Evolutionary conservation across 2,888 invertebrate species (phyloP).

Genomic region (Leptopilina syphax): DNA sequence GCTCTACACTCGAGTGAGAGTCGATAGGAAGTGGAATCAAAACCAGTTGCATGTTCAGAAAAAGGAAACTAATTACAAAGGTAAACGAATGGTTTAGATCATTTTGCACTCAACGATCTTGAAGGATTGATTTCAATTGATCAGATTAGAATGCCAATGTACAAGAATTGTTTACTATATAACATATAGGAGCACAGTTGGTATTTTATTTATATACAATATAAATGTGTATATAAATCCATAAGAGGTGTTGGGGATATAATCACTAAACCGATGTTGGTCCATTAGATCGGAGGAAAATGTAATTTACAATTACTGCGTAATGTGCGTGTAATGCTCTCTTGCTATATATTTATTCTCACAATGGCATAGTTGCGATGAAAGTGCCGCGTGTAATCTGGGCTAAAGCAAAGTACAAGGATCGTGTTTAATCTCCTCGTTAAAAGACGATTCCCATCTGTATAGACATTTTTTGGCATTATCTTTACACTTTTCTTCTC

Average conservation of each 20-base stretch:
- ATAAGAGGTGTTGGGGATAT: background rate
- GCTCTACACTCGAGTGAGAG: too few species aligned
- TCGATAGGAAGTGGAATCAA: constrained; percentile 9
- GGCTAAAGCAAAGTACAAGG: constrained; percentile 55
- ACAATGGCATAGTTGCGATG: constrained; percentile 62
- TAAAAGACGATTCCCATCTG: background rate
- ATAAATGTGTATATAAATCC: background rate
- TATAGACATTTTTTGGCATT: background rate
- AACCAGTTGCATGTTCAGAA: constrained; percentile 15
- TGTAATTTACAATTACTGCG: constrained; percentile 54
- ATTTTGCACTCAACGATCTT: constrained; percentile 2
- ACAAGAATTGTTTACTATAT: constrained; percentile 6
- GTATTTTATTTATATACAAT: background rate
- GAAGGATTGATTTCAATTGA: constrained; percentile 22
- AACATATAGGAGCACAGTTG: background rate
- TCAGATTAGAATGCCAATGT: constrained; percentile 27
- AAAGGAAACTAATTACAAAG: background rate
- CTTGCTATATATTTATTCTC: constrained; percentile 43
- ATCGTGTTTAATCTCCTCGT: constrained; percentile 55
- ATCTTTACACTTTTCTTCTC: too few species aligned
- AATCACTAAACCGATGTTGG: constrained; percentile 38
- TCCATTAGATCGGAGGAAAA: constrained; percentile 57
- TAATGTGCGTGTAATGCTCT: constrained; percentile 59
- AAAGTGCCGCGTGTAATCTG: constrained; percentile 61
- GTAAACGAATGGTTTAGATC: background rate